Evolutionary conservation across 2,888 invertebrate genomes (phyloP), one percentile per base, ranked within the genome.

Genomic region (Ashinkailepas kermadecensis): DNA sequence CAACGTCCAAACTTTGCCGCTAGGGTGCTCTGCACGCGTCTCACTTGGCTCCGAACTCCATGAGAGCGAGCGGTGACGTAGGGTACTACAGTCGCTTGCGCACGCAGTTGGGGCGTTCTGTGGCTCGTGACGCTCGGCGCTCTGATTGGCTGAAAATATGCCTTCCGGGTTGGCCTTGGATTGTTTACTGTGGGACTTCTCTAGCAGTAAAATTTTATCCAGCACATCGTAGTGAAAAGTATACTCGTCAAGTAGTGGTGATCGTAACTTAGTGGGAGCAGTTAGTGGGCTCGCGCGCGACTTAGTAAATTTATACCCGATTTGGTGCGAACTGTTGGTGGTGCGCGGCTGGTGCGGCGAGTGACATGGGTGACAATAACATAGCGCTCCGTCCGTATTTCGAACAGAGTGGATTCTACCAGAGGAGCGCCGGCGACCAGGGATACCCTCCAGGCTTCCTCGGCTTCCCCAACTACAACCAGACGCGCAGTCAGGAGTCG

Each of bases 361-460:
- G 74, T 74, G 74, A 74, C 79, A 79, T 79, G 79, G 58, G 58
- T 59, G 79, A 79, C 25, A 79, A 79, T 79, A 79, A 79, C 58
- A n/a, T 79, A 23, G 79, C 79, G 86, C 96, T 96, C 96, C 96
- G 95, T 93, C 95, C 95, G 88, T 96, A 96, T 89, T 96, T 96
- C 89, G 96, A 96, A 91, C 96, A 96, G 91, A 93, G 94, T 89
- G 95, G 95, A 89, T 96, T 96, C 91, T 96, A 96, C 90, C 95
- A 95, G 87, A 91, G 93, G 87, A 95, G 95, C 89, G 85, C 85
- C 64, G 95, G 89, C 91, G 92, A 88, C 89, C 92, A 86, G 90
- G 84, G 85, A 88, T 79, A 79, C 23, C 79, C 79, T n/a, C 91
- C 95, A 87, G 93, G 95, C 84, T 95, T 95, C 87, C 95, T 95